Percentiles rank a stretch among this genome's conserved stretches.
phyloP scores from a whole-genome alignment of 2,113 vertebrate species.

The Chauna torquata region DNA sequence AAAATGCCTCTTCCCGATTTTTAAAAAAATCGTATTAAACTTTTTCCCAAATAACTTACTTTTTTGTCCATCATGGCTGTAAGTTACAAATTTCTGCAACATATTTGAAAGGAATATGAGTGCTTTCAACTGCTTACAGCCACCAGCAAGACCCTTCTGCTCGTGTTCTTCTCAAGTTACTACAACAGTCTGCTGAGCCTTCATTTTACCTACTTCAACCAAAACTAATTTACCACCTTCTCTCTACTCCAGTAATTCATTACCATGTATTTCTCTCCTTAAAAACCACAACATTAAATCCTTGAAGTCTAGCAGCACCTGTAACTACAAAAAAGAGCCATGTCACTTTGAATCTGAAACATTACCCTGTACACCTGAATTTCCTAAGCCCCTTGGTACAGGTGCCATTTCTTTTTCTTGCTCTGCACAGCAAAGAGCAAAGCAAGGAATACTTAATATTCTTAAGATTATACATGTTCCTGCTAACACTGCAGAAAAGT shows the following conservation, averaged over 20 bases:
- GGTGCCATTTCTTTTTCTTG: neutral
- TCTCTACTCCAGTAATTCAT: neutral
- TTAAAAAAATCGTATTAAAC: neutral
- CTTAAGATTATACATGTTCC: neutral
- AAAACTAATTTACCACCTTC: neutral
- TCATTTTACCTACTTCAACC: neutral
- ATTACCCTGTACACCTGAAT: neutral
- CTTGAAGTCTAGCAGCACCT: neutral
- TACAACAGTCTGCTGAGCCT: too few relatives aligned
- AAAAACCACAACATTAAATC: neutral
- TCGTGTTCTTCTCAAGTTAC: neutral
- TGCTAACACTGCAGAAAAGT: slow-evolving; percentile 54
- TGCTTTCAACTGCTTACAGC: neutral
- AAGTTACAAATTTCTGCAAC: neutral
- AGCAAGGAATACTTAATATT: slow-evolving; percentile 48
- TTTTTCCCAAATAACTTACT: neutral
- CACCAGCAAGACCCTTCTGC: neutral
- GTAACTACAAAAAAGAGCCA: neutral
- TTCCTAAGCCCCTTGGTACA: neutral
- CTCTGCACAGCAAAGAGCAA: neutral
- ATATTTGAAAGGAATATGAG: neutral
- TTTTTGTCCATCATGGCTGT: neutral
- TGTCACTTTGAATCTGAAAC: neutral
- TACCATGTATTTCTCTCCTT: neutral
- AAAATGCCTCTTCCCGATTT: neutral